A percentile compares a stretch with the other conserved stretches of the same genome.
These are phyloP conservation scores for Diarsia brunnea DNA, from an alignment of 2,888 invertebrate genomes.

Conservation along the genomic window DNA sequence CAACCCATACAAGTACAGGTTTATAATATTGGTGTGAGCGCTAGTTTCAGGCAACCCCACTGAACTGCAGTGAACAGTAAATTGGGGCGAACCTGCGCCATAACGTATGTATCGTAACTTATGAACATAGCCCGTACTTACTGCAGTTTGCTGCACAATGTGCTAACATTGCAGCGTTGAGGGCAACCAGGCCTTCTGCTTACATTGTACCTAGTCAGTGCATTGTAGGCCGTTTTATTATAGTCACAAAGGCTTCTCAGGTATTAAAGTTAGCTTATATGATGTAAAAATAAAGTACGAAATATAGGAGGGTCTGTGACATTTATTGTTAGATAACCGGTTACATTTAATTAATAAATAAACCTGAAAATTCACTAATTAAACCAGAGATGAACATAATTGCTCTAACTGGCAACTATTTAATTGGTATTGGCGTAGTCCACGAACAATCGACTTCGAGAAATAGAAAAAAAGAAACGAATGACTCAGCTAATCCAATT, in stretches of 20 bases:
- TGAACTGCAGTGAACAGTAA: not conserved
- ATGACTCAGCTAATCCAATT: constrained; percentile 26
- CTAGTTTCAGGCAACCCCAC: not conserved
- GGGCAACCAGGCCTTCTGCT: not conserved
- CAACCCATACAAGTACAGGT: no score
- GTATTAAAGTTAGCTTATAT: not conserved
- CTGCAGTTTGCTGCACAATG: not conserved
- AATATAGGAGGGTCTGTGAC: not conserved
- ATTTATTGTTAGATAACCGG: not conserved
- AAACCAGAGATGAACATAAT: not conserved
- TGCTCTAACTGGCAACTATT: no score
- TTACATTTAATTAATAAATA: not conserved
- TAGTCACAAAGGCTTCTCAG: not conserved
- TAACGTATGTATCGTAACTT: constrained; percentile 23
- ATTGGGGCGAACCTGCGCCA: not conserved
- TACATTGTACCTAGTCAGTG: not conserved
- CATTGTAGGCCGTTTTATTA: not conserved
- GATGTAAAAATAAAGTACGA: not conserved
- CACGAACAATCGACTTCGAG: not conserved
- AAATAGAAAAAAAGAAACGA: constrained; percentile 16
- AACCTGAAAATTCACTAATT: not conserved
- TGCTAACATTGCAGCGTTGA: constrained; percentile 2
- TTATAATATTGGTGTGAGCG: not conserved
- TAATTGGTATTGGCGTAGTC: not conserved
- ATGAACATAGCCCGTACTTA: constrained; percentile 9